Evolutionary conservation across 1,140 invertebrate genomes (phyloP).

Genomic region (Ceratosolen fusciceps): DNA sequence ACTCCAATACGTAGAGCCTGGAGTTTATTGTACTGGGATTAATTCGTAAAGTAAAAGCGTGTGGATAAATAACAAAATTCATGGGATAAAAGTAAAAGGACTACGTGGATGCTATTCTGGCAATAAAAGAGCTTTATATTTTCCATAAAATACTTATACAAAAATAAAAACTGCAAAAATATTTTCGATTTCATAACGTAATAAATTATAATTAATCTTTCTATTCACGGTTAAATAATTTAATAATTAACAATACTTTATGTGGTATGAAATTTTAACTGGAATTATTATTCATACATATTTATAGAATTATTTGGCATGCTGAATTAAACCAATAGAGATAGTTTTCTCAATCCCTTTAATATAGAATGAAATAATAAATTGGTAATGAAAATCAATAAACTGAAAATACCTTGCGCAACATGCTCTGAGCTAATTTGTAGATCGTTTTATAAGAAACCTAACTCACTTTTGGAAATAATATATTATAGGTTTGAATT

Average conservation of each 20-base stretch:
- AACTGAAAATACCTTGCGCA: too few relatives aligned
- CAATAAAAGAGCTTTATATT: background rate
- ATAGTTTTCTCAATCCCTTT: too few relatives aligned
- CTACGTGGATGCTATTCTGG: background rate
- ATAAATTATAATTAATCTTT: constrained; percentile 6
- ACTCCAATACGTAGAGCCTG: constrained; percentile 7
- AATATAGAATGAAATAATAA: too few relatives aligned
- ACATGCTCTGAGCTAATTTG: too few relatives aligned
- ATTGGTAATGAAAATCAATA: too few relatives aligned
- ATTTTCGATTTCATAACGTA: background rate
- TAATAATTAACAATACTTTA: background rate
- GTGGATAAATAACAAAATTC: constrained; percentile 37
- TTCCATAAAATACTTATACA: constrained; percentile 10
- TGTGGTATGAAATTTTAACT: background rate
- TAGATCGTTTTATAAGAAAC: too few relatives aligned
- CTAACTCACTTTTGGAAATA: too few relatives aligned
- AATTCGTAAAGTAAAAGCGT: constrained; percentile 17
- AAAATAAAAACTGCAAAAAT: background rate
- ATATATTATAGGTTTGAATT: too few relatives aligned
- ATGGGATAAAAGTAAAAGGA: constrained; percentile 2
- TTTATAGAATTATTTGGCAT: background rate
- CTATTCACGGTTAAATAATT: background rate
- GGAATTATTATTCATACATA: background rate
- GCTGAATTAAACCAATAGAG: background rate
- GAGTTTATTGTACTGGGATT: constrained; percentile 43